Percentiles rank a stretch among this genome's conserved stretches.
Conservation (phyloP, 2,888 invertebrate species). For the Marasmarcha lunaedactyla region DNA sequence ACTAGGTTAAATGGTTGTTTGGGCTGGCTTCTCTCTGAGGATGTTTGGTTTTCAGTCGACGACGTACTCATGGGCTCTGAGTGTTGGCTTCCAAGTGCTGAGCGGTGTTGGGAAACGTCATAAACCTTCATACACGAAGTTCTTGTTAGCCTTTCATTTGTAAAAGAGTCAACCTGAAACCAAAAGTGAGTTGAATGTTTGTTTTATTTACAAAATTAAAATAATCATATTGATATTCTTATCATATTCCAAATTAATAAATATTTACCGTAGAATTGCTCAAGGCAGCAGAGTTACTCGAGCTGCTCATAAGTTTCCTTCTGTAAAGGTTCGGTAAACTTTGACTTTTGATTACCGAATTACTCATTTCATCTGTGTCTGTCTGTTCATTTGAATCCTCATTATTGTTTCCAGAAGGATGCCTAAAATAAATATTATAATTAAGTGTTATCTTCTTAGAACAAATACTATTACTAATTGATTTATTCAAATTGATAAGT, state of each 20-base stretch:
- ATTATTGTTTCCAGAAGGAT: constrained; percentile 83
- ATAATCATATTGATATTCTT: no score
- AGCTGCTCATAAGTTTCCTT: constrained; percentile 64
- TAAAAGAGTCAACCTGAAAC: constrained; percentile 59
- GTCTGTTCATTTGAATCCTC: constrained; percentile 66
- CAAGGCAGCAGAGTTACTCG: constrained; percentile 66
- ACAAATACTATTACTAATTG: constrained; percentile 2
- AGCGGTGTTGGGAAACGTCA: constrained; percentile 56
- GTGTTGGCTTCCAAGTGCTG: constrained; percentile 53
- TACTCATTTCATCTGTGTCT: constrained; percentile 70
- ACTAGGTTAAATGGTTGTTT: constrained; percentile 85
- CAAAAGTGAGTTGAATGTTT: no score
- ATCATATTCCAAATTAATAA: no score
- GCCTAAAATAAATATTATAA: constrained; percentile 50
- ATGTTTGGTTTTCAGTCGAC: constrained; percentile 60
- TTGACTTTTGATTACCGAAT: constrained; percentile 77
- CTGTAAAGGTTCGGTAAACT: constrained; percentile 82
- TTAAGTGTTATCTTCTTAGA: constrained; percentile 5
- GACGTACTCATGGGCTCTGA: constrained; percentile 67
- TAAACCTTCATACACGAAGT: constrained; percentile 62
- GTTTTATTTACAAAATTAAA: no score
- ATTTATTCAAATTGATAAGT: no score
- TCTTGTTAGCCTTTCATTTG: constrained; percentile 54
- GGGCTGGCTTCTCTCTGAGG: constrained; percentile 65
- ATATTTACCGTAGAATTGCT: constrained; percentile 79